Evolutionary conservation across 2,888 invertebrate species (phyloP).

Genomic region (Iphiclides podalirius): DNA sequence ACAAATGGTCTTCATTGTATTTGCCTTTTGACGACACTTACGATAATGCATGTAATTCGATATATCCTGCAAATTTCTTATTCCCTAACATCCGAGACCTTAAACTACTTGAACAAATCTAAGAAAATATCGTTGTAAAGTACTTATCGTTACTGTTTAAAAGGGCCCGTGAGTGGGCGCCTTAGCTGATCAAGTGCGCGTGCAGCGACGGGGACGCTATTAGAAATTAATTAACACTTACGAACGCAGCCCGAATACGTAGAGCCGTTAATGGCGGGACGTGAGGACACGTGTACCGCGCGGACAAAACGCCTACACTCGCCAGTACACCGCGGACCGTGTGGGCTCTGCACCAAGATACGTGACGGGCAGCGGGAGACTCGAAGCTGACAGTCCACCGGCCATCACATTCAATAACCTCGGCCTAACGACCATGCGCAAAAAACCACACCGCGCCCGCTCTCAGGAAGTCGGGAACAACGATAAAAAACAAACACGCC

Average conservation of each 20-base stretch:
- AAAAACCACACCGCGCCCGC: constrained; percentile 74
- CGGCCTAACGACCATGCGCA: constrained; percentile 70
- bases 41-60: too few species aligned
- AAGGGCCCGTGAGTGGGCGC: too few species aligned
- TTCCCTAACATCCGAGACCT: too few species aligned
- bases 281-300: constrained; percentile 24
- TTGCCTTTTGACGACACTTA: too few species aligned
- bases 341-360: constrained; percentile 58
- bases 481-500: constrained; percentile 77
- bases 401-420: constrained; percentile 78
- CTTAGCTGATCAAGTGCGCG: too few species aligned
- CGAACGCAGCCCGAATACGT: constrained; percentile 28
- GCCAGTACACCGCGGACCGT: constrained; percentile 49
- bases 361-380: constrained; percentile 50
- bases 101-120: too few species aligned
- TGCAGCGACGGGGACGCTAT: constrained; percentile 28
- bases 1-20: too few species aligned
- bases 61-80: too few species aligned
- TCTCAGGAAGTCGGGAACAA: constrained; percentile 76
- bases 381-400: constrained; percentile 53
- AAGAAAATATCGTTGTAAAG: too few species aligned
- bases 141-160: too few species aligned
- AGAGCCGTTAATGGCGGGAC: constrained; percentile 18
- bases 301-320: too few species aligned
- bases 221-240: constrained; percentile 62